Evolutionary conservation across 2,113 vertebrate species (phyloP).

Genomic region (Vidua chalybeata): DNA sequence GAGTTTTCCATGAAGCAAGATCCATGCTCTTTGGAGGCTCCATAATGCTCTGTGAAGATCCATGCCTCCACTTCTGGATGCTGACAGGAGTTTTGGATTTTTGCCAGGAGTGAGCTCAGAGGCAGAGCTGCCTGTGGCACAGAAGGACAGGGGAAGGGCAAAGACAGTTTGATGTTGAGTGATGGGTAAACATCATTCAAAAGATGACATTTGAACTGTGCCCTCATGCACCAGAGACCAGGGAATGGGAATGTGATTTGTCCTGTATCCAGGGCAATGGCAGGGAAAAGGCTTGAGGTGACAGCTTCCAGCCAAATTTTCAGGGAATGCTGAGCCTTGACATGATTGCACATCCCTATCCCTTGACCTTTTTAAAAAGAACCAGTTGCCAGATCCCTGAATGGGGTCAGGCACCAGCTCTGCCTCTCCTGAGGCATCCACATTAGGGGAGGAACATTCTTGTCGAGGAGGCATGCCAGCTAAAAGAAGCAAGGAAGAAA

Average conservation of each 20-base stretch:
- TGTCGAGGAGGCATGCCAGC: accelerated
- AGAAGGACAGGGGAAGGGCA: slow-evolving; percentile 4
- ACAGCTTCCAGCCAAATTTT: neutral
- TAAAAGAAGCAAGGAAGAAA: neutral
- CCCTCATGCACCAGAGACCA: neutral
- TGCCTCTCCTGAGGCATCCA: neutral
- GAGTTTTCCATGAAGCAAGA: neutral
- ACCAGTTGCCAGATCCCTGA: neutral
- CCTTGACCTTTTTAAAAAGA: neutral
- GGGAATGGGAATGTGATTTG: neutral
- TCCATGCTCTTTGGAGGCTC: neutral
- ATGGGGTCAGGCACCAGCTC: neutral
- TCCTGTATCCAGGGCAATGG: neutral
- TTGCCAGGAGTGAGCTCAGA: neutral
- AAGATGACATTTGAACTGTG: neutral
- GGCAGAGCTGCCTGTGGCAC: neutral
- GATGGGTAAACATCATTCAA: slow-evolving; percentile 18
- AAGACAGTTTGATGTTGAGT: neutral
- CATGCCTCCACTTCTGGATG: neutral
- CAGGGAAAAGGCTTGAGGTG: neutral
- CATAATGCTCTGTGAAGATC: neutral
- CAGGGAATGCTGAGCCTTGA: neutral
- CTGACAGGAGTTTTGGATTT: neutral
- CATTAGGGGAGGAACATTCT: neutral
- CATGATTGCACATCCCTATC: accelerated